Conservation (phyloP, 1,140 invertebrate species). For the Drosophila pseudoobscura region DNA sequence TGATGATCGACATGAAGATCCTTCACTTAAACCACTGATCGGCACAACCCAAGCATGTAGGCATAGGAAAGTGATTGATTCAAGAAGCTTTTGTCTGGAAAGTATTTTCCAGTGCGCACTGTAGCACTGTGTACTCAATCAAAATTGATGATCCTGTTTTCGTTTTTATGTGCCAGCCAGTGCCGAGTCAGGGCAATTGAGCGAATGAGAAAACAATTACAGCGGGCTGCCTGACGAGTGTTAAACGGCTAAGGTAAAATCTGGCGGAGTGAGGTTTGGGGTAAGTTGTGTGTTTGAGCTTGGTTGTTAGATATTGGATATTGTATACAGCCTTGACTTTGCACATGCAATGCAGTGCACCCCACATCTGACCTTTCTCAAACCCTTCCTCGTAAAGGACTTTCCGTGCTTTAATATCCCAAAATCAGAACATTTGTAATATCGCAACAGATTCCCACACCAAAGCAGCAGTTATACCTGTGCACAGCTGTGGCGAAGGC, state of each 20-base stretch:
- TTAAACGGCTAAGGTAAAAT: slow-evolving; percentile 10
- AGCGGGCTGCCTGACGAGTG: not conserved
- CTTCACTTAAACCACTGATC: too few relatives aligned
- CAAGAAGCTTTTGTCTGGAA: not conserved
- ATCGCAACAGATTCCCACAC: slow-evolving; percentile 1
- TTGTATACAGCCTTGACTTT: slow-evolving; percentile 67
- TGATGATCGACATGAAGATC: too few relatives aligned
- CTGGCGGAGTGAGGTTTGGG: not conserved
- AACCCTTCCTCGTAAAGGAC: not conserved
- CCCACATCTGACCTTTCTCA: not conserved
- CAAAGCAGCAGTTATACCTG: too few relatives aligned
- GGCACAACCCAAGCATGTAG: too few relatives aligned
- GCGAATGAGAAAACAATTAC: slow-evolving; percentile 9
- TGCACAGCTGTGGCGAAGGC: not conserved
- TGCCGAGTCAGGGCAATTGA: slow-evolving; percentile 38
- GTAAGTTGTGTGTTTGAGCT: slow-evolving; percentile 21
- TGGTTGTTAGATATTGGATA: not conserved
- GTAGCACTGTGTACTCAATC: slow-evolving; percentile 39
- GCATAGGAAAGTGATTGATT: not conserved
- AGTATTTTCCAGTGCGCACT: not conserved
- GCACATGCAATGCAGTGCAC: slow-evolving; percentile 62
- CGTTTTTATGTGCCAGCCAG: slow-evolving; percentile 37
- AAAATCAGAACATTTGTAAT: slow-evolving; percentile 29
- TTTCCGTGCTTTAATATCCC: too few relatives aligned
- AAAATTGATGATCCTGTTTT: slow-evolving; percentile 51